Conservation (phyloP, 2,888 invertebrate species). For the Himalopsyche tibetana region DNA sequence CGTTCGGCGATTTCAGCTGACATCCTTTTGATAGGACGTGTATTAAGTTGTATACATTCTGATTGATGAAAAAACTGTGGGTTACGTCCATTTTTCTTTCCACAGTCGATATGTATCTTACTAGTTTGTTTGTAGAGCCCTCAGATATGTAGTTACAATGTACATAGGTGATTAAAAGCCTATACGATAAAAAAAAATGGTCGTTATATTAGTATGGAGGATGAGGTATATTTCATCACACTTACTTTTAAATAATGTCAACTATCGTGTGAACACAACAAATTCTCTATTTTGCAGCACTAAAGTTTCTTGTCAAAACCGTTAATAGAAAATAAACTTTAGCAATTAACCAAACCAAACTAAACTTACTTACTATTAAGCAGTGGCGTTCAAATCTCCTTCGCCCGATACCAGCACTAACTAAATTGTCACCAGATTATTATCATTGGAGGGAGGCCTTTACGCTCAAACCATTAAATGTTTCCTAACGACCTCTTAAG, state of each 20-base stretch:
- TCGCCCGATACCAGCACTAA: constrained; percentile 32
- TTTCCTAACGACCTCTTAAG: constrained; percentile 44
- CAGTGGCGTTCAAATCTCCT: constrained; percentile 41
- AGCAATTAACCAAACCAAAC: constrained; percentile 27
- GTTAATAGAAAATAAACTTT: constrained; percentile 43
- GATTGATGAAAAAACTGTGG: no score
- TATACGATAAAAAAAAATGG: no score
- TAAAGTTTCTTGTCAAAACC: constrained; percentile 27
- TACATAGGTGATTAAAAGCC: no score
- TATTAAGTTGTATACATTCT: no score
- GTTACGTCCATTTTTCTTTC: no score
- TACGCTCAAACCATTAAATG: constrained; percentile 43
- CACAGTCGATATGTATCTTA: no score
- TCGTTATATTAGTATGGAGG: no score
- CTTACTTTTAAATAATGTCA: background rate
- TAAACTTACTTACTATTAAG: constrained; percentile 20
- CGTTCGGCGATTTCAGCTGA: no score
- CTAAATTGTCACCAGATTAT: constrained; percentile 38
- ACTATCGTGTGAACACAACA: constrained; percentile 1
- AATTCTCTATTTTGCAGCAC: constrained; percentile 23
- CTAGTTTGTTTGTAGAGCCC: no score
- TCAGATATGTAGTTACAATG: no score
- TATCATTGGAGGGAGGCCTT: constrained; percentile 46
- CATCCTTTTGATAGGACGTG: no score
- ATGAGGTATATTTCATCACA: no score